These are phyloP conservation scores for Neomonachus schauinslandi DNA, from an alignment of 2,113 vertebrate species.

Conservation along the genomic window DNA sequence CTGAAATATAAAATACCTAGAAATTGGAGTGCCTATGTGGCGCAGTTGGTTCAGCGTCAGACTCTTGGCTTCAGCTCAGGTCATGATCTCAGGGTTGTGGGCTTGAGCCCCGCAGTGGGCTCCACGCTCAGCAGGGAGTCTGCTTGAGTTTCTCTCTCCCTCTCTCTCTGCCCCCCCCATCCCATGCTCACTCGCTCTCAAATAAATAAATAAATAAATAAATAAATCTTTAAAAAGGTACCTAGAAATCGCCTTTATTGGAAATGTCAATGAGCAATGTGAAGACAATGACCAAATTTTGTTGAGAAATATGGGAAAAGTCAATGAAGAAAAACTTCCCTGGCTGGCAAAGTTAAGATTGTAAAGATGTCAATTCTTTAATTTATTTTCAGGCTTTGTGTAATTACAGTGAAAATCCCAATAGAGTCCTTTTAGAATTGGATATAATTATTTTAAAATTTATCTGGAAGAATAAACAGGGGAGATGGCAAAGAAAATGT, in stretches of 20 bases:
- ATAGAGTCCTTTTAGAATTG: conserved; percentile 10
- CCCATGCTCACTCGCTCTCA: background rate
- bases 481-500: conserved; percentile 26
- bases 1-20: background rate
- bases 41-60: background rate
- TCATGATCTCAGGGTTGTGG: background rate
- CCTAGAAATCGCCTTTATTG: background rate
- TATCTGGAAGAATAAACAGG: conserved; percentile 40
- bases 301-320: conserved; percentile 4
- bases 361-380: conserved; percentile 22
- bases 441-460: conserved; percentile 42
- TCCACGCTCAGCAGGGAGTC: background rate
- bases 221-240: background rate
- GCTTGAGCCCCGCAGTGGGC: background rate
- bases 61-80: background rate
- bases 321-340: background rate
- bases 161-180: background rate
- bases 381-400: conserved; percentile 20
- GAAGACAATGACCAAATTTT: conserved; percentile 18
- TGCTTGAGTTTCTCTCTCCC: background rate
- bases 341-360: background rate
- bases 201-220: background rate
- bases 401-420: conserved; percentile 53
- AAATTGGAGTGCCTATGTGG: background rate
- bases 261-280: background rate